Evolutionary conservation across 2,888 invertebrate species (phyloP), one percentile per base, ranked within the genome.

Genomic region (Tenthredo distinguenda): DNA sequence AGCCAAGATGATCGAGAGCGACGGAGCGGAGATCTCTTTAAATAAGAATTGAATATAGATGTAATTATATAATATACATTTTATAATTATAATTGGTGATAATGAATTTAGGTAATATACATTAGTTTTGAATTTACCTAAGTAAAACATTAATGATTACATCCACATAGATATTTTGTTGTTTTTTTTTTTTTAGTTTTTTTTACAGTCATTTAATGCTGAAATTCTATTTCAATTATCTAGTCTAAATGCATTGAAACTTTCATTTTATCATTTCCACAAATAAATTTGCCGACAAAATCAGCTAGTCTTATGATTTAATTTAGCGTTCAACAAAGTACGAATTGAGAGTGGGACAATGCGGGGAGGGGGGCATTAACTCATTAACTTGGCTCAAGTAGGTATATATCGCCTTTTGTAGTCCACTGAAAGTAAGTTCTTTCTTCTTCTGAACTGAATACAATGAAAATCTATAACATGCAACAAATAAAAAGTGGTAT

Each of bases 61-160:
- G 47, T 43, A 47, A 71, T 34, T 68, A 31, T 50, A 71, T 83
- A 83, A 83, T 83, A 83, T 68, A 83, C 83, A 83, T 68, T 83
- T 68, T 47, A 47, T 83, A 83, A 18, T 58, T 62, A 68, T 18
- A 71, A 37, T 77, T 71, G 50, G 68, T 71, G 83, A 83, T 68
- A 50, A 55, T 55, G 31, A 50, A 71, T 83, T 65, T 83, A 83
- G 83, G 83, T 71, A 83, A 68, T 83, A 83, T 83, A 83, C 83
- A 83, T 83, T 65, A 83, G n/a, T 55, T 83, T 68, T 83, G 31
- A 83, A 83, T 83, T 83, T 83, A 83, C 83, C 83, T 83, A 83
- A 83, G 83, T 83, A 83, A 83, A 83, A 83, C 68, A 68, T 83
- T 68, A 71, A 83, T 68, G 68, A 83, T 68, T 83, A 83, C 83